A percentile compares a stretch with the other conserved stretches of the same genome.
Conservation (phyloP, 1,140 invertebrate genomes). For the Meloidogyne floridensis region DNA sequence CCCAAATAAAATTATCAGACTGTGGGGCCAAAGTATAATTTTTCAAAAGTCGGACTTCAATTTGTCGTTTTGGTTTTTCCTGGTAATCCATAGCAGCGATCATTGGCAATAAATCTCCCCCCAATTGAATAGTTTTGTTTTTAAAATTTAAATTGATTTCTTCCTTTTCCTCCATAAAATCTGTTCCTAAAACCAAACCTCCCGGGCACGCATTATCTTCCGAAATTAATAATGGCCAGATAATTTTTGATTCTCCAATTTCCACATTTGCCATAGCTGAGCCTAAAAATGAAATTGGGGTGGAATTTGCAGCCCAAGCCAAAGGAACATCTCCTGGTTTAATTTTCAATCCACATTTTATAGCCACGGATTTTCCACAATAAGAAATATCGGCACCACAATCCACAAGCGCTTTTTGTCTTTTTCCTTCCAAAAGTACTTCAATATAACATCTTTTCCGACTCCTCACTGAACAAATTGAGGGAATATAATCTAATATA, state of each 20-base stretch:
- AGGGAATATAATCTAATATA: neutral
- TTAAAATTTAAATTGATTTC: slow-evolving; percentile 7
- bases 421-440: neutral
- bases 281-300: slow-evolving; percentile 31
- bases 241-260: slow-evolving; percentile 10
- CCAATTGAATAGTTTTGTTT: slow-evolving; percentile 3
- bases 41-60: slow-evolving; percentile 20
- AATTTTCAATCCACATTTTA: neutral
- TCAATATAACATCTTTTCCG: slow-evolving; percentile 15
- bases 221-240: slow-evolving; percentile 14
- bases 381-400: slow-evolving; percentile 1
- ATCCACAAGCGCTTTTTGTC: too few relatives aligned
- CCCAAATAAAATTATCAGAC: slow-evolving; percentile 30
- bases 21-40: neutral
- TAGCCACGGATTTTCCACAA: neutral
- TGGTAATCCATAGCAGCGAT: neutral
- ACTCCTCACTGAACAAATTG: neutral
- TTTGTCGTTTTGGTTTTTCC: neutral
- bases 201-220: slow-evolving; percentile 33
- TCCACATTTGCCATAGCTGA: slow-evolving; percentile 1
- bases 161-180: slow-evolving; percentile 22
- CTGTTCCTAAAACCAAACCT: slow-evolving; percentile 27
- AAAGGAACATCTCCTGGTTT: neutral
- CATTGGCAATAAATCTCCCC: slow-evolving; percentile 18
- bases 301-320: slow-evolving; percentile 24